Base-by-base conservation (phyloP, 2,888 invertebrate species). In the Pammene fasciana region DNA sequence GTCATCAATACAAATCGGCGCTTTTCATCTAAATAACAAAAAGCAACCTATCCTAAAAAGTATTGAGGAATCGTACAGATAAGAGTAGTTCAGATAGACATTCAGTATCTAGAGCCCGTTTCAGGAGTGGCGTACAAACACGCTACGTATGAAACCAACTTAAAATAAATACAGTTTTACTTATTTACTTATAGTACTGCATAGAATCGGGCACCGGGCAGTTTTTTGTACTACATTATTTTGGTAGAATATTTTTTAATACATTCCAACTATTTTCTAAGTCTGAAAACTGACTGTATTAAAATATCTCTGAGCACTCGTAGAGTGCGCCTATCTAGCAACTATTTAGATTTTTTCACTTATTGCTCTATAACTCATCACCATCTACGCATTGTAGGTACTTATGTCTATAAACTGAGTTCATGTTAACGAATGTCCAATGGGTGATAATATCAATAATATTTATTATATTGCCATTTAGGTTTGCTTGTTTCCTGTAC, bases 201-300 rank as follows among this genome's bases (percentile, higher is more conserved):
- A 38, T 38, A 38, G 57, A 18, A 45, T n/a, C 59, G 59, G 45
- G n/a, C 43, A 43, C 43, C 41, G 38, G 38, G 13, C 13, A 1
- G 14, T 11, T 5, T 48, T n/a, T 26, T 59, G 43, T 18, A 52
- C 6, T 18, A 52, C 6, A 50, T 38, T 50, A 57, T 57, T 16
- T 43, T 8, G 26, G 34, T 64, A 52, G 43, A 57, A 36, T 52
- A 45, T 43, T 57, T 50, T 43, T 38, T 9, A 7, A 43, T 56
- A 64, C 68, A 68, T 68, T 68, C 68, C 68, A 68, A 50, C 18
- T 43, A 48, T 36, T 38, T 62, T 62, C 26, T 41, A 52, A 52
- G 41, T 61, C 16, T 48, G 16, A 48, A 48, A 62, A 62, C 18
- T 62, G 10, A 50, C 38, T 41, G n/a, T 61, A 18, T 26, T 26